Evolutionary conservation across 2,888 invertebrate genomes (phyloP), one percentile per base, ranked within the genome.

Genomic region (Ophonus ardosiacus): DNA sequence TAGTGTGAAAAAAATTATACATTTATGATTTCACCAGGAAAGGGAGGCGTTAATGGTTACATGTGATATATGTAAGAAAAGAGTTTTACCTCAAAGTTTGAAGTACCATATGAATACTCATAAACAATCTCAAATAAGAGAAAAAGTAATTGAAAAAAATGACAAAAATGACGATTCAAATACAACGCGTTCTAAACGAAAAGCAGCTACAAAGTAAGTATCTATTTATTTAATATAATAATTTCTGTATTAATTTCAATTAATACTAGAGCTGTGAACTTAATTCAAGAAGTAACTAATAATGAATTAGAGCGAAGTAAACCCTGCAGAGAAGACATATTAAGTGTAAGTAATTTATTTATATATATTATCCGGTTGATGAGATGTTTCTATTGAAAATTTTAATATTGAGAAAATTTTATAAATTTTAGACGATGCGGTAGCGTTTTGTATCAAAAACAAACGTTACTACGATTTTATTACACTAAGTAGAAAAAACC

Each of bases 11-110:
- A 17, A n/a, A 56, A 43, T 68, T 38, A 81, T 68, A 21, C 15
- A 31, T 68, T 18, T n/a, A 40, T 71, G 10, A 65, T 79, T 86
- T 65, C 10, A 24, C 7, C 74, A 90, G 90, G 90, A 90, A 86
- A 87, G 40, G 21, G 31, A 18, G 61, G 65, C 21, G 18, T 15
- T 40, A 40, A 81, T 51, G 56, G 18, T 31, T 51, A 1, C 31
- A 13, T 80, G 80, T 18, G 13, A 38, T 0, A 38, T 61, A 38
- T 80, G 80, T 7, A 8, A 10, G 21, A 78, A 78, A 24, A 78
- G 57, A 78, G 24, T 78, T 31, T 24, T 78, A 56, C 78, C 78
- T 6, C 57, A 57, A 57, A 78, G 78, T 78, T 13, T 78, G 57
- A 56, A 24, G 2, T 18, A 15, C 31, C 78, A 78, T 56, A 78